Percentiles rank a stretch among this genome's conserved stretches.
Evolutionary conservation across 1,140 invertebrate genomes (phyloP).

Genomic region (Bombus breviceps): DNA sequence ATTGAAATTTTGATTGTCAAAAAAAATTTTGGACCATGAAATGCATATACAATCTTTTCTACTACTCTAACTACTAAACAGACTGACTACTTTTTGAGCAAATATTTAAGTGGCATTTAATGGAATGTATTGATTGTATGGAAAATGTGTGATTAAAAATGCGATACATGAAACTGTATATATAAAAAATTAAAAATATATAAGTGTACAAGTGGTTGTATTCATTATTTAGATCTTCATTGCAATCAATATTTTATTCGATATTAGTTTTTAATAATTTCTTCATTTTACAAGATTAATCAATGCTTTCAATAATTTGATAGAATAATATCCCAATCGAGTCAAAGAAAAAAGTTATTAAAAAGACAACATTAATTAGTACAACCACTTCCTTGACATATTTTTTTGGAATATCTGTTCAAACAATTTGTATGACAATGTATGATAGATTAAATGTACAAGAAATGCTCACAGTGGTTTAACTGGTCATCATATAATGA

Average conservation of each 20-base stretch:
- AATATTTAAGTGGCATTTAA: constrained; percentile 72
- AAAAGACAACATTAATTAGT: constrained; percentile 27
- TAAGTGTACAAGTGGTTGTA: constrained; percentile 66
- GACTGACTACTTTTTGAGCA: constrained; percentile 78
- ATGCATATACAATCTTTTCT: constrained; percentile 68
- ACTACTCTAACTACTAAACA: constrained; percentile 74
- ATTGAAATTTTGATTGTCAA: constrained; percentile 31
- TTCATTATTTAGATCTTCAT: constrained; percentile 16
- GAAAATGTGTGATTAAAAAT: constrained; percentile 59
- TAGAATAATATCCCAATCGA: neutral
- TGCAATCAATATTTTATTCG: neutral
- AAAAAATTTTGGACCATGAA: constrained; percentile 59
- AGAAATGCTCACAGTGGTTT: constrained; percentile 60
- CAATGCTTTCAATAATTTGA: neutral
- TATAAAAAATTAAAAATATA: constrained; percentile 68
- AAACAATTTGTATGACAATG: constrained; percentile 58
- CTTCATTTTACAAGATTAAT: neutral
- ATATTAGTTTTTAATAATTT: neutral
- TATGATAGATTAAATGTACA: constrained; percentile 67
- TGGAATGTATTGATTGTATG: constrained; percentile 53
- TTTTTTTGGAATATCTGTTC: constrained; percentile 41
- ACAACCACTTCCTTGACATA: constrained; percentile 61
- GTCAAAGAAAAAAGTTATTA: neutral
- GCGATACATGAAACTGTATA: constrained; percentile 63
- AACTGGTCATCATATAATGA: constrained; percentile 60